These are phyloP conservation scores for Diadema setosum DNA, from an alignment of 35 echinoderm and acorn worm species.

Conservation along the genomic window DNA sequence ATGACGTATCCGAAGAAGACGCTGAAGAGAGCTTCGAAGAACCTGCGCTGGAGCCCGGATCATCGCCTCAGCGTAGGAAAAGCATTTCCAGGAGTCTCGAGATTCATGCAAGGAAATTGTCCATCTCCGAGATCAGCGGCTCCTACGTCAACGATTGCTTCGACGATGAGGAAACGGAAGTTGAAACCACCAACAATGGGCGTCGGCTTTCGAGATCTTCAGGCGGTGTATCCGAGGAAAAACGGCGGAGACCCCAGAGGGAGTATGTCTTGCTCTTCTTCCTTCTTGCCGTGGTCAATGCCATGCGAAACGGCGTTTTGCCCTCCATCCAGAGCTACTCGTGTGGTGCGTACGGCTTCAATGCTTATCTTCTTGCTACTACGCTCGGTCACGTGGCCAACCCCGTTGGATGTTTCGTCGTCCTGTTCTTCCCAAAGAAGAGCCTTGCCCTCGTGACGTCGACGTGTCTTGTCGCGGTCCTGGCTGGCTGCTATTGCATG, in stretches of 20 bases:
- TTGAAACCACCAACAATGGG: not conserved
- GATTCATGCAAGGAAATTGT: not conserved
- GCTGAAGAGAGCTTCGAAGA: no score
- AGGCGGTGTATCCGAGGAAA: no score
- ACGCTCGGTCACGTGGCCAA: slow-evolving; percentile 48
- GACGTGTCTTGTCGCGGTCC: not conserved
- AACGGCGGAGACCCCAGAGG: not conserved
- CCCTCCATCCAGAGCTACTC: slow-evolving; percentile 65
- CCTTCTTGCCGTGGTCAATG: slow-evolving; percentile 30
- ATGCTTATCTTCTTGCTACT: slow-evolving; percentile 33
- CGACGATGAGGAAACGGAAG: not conserved
- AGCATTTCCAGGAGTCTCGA: no score
- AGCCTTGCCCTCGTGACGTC: not conserved
- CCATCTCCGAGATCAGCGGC: no score
- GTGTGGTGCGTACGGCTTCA: slow-evolving; percentile 41
- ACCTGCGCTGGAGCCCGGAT: no score
- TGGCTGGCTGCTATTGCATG: slow-evolving; percentile 41
- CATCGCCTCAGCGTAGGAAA: no score
- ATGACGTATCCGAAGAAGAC: not conserved
- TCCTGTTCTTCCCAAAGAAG: slow-evolving; percentile 36
- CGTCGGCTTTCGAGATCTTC: not conserved
- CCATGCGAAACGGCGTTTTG: slow-evolving; percentile 40
- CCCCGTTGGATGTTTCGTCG: slow-evolving; percentile 37
- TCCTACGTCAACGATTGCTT: not conserved
- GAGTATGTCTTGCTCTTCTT: slow-evolving; percentile 23